A percentile compares a stretch with the other conserved stretches of the same genome.
These are phyloP conservation scores for Prionailurus bengalensis DNA, from an alignment of 2,113 vertebrate species.

Conservation along the genomic window DNA sequence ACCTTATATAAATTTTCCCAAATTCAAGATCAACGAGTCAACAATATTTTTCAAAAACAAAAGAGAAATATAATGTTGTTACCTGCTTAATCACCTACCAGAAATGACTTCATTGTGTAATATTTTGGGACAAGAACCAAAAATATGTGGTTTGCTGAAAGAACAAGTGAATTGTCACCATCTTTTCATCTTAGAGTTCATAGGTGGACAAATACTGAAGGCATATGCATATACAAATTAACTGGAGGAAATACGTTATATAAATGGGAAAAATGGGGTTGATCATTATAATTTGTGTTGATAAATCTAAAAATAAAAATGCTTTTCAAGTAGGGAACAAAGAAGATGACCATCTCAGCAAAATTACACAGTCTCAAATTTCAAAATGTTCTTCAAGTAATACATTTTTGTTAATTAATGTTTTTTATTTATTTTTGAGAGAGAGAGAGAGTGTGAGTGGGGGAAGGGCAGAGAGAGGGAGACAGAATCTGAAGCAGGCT, in stretches of 20 bases:
- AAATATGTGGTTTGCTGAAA: background rate
- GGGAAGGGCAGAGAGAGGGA: too few species aligned
- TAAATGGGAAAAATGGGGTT: background rate
- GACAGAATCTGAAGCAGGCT: too few species aligned
- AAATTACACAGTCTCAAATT: constrained; percentile 39
- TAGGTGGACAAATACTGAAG: constrained; percentile 4
- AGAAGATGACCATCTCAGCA: background rate
- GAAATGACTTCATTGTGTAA: background rate
- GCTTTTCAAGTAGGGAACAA: background rate
- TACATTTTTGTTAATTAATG: background rate
- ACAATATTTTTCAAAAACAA: constrained; percentile 43
- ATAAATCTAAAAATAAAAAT: constrained; percentile 48
- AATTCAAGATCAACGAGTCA: background rate
- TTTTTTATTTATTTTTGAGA: too few species aligned
- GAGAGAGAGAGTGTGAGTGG: too few species aligned
- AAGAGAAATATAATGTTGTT: background rate
- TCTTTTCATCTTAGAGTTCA: background rate
- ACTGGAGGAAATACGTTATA: background rate
- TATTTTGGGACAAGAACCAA: background rate
- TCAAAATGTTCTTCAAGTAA: constrained; percentile 11
- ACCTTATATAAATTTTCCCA: constrained; percentile 27
- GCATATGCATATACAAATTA: background rate
- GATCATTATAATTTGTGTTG: background rate
- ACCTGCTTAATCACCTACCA: background rate
- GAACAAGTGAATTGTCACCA: background rate